A percentile compares a stretch with the other conserved stretches of the same genome.
phyloP scores from a whole-genome alignment of 2,113 vertebrate species.

The Sclerurus mexicanus region DNA sequence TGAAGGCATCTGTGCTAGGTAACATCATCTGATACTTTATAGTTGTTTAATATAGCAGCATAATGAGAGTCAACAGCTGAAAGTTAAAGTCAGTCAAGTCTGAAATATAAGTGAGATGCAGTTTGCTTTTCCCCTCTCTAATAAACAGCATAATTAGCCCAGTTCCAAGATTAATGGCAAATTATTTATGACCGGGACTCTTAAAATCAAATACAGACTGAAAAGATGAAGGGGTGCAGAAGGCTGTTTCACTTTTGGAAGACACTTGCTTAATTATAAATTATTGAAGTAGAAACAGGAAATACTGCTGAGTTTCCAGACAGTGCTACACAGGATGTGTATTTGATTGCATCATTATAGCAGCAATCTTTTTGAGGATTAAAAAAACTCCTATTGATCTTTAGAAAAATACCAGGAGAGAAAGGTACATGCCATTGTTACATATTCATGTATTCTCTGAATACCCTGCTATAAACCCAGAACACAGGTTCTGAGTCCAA shows the following conservation, averaged over 20 bases:
- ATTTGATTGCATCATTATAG: not conserved
- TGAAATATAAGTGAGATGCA: not conserved
- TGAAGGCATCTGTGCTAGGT: not conserved
- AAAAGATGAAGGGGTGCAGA: not conserved
- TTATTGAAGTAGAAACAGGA: not conserved
- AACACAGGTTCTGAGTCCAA: not conserved
- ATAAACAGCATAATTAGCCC: not conserved
- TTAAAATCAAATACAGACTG: not conserved
- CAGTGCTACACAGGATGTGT: not conserved
- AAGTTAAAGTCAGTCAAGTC: not conserved
- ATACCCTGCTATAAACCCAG: not conserved
- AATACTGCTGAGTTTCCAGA: not conserved
- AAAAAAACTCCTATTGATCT: not conserved
- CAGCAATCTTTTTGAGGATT: not conserved
- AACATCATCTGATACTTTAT: not conserved
- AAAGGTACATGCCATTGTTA: not conserved
- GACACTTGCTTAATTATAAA: not conserved
- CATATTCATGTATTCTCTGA: not conserved
- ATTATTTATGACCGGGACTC: slow-evolving; percentile 3
- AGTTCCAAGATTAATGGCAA: not conserved
- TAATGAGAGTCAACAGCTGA: not conserved
- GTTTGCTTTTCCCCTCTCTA: not conserved
- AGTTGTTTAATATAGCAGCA: not conserved
- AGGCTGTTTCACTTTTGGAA: not conserved
- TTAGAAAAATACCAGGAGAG: not conserved